Evolutionary conservation across 2,113 vertebrate genomes (phyloP), one percentile per base, ranked within the genome.

Genomic region (Elephantulus edwardii): DNA sequence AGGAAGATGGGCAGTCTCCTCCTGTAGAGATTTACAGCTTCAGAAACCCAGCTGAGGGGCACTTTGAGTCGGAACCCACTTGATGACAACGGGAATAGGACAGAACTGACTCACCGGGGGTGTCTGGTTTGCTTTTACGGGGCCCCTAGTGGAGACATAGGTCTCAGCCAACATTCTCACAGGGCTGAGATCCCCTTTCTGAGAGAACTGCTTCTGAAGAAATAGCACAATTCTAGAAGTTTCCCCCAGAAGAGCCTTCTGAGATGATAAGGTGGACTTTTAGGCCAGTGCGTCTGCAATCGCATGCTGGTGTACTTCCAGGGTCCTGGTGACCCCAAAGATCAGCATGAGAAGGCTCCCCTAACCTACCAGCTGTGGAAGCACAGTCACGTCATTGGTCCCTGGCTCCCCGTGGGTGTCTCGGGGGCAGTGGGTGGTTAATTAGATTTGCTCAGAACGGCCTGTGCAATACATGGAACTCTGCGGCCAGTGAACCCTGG

Each of bases 361-460:
- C 42, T 11, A 8, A 38, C 40, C 82, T 82, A 58, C 50, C 76
- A 88, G 88, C 86, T 79, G 70, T 40, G 78, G 83, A 92, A 95
- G 84, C 72, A 80, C n/a, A 7, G 83, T 92, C 90, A 95, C 58
- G 52, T 82, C 66, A 44, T 60, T 82, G 88, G 88, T 74, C 86
- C 88, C 66, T 71, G 38, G 79, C 77, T 83, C 88, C 52, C 8
- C 7, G 22, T 16, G 17, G n/a, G 64, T 50, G 17, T 42, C 91
- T 85, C 1, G 2, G 66, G 48, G 75, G 91, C 64, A 84, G 54
- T 3, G 16, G 64, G 83, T 26, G 83, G 83, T 81, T 88, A 86
- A 95, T 92, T 77, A 92, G 81, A 81, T 92, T 86, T 79, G 71
- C 91, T 83, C n/a, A 84, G 70, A 82, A 85, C 76, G 62, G 77